Base-by-base conservation (phyloP, 1,140 invertebrate genomes). In the Pachypeltis micranthus region DNA sequence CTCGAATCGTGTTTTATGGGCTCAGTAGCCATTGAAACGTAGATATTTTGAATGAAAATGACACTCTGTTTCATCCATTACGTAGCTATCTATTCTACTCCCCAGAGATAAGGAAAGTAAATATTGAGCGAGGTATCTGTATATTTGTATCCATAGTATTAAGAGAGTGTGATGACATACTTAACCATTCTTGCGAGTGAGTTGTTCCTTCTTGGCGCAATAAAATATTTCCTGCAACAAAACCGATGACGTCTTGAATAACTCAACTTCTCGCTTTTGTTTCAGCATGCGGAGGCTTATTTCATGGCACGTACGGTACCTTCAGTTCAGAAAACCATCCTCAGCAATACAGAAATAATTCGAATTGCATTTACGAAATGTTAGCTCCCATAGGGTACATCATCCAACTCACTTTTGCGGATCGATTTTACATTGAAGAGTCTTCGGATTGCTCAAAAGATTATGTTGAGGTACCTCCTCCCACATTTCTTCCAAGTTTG, bases 311-410 rank as follows among this genome's bases (percentile, higher is more conserved):
- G 26, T 68, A 67, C 21, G 74, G 27, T 67, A 68, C 24, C 76
- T 86, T 64, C 31, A 39, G 7, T 7, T 39, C 31, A 16, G 31
- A 10, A 7, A 39, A 39, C 31, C 16, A 39, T 16, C 31, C 31
- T 16, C 7, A 39, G 7, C 31, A 39, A 59, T 63, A 69, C 57
- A 91, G 92, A 74, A 78, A 83, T 66, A 91, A 91, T 71, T 75
- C 80, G 39, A 89, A 93, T 76, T 93, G 90, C 72, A 71, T 79
- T 0, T 93, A 90, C 89, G 82, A 85, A 69, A 81, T 92, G 59
- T 72, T 73, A 44, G 75, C 80, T 0, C 74, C 81, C 1, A 61
- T 74, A 61, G 90, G 90, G 4, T 88, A 83, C 67, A 80, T 82
- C 67, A 73, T 92, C n/a, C 79, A 79, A 1, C 70, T 91, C 7